These are phyloP conservation scores for Gorsachius goisagi DNA, from an alignment of 2,113 vertebrate species.

Conservation along the genomic window DNA sequence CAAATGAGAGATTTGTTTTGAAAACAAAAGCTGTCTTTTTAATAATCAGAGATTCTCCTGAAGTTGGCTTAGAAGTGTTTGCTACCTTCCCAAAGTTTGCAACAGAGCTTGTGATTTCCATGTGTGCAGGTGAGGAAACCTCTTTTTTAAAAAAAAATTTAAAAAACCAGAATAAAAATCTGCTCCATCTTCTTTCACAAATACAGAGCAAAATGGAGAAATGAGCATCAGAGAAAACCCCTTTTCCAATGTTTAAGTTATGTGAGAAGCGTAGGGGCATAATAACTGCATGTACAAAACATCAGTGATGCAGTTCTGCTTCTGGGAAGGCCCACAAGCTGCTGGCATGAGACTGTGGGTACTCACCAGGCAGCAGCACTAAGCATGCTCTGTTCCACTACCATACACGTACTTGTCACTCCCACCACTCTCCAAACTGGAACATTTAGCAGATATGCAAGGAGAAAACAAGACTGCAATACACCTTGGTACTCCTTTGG, in stretches of 20 bases:
- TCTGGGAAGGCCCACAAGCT: background rate
- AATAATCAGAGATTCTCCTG: background rate
- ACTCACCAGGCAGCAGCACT: background rate
- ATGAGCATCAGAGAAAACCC: accelerated
- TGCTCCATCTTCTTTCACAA: background rate
- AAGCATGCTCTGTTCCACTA: background rate
- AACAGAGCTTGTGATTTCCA: background rate
- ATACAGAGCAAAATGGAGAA: background rate
- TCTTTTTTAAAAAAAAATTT: background rate
- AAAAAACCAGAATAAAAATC: background rate
- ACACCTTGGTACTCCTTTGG: background rate
- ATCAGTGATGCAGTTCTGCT: accelerated
- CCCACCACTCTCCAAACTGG: background rate
- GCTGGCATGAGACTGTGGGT: background rate
- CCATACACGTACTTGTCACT: background rate
- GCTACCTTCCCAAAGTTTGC: background rate
- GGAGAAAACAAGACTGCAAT: background rate
- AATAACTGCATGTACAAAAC: background rate
- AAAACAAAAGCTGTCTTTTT: background rate
- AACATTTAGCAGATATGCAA: background rate
- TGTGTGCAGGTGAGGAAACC: background rate
- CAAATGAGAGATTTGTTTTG: background rate
- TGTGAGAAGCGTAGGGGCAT: background rate
- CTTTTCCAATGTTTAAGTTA: background rate
- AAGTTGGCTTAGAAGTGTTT: background rate